phyloP scores from a whole-genome alignment of 2,113 vertebrate species.

The Spheniscus mendiculus region DNA sequence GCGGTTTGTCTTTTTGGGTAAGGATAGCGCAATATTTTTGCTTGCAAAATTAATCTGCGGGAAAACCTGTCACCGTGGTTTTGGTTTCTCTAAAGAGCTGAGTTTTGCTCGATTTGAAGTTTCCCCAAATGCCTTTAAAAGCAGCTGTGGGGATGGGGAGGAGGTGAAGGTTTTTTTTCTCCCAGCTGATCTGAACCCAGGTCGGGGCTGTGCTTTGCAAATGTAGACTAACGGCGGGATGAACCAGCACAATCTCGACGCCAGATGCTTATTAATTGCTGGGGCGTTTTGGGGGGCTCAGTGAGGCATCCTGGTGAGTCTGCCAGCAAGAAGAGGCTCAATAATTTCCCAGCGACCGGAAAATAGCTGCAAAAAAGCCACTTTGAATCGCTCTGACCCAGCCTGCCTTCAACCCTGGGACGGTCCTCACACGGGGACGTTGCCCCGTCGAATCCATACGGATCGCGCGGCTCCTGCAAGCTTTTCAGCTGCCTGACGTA shows the following conservation, averaged over 20 bases:
- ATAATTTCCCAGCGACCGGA: fast-evolving
- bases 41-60: not conserved
- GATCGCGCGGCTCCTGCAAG: fast-evolving
- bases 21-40: too few species aligned
- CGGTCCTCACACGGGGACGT: fast-evolving
- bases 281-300: not conserved
- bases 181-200: not conserved
- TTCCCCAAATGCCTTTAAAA: not conserved
- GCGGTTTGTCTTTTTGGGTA: not conserved
- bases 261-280: too few species aligned
- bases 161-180: not conserved
- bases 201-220: fast-evolving
- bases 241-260: too few species aligned
- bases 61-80: not conserved
- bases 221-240: fast-evolving
- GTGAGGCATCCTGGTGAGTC: not conserved
- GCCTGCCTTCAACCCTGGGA: not conserved
- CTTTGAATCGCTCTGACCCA: fast-evolving
- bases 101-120: not conserved
- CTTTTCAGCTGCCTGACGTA: not conserved
- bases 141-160: not conserved
- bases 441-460: fast-evolving
- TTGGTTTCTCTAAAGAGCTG: not conserved
- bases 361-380: not conserved
- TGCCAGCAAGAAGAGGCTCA: not conserved